Evolutionary conservation across 2,113 vertebrate genomes (phyloP).

Genomic region (Otis tarda): DNA sequence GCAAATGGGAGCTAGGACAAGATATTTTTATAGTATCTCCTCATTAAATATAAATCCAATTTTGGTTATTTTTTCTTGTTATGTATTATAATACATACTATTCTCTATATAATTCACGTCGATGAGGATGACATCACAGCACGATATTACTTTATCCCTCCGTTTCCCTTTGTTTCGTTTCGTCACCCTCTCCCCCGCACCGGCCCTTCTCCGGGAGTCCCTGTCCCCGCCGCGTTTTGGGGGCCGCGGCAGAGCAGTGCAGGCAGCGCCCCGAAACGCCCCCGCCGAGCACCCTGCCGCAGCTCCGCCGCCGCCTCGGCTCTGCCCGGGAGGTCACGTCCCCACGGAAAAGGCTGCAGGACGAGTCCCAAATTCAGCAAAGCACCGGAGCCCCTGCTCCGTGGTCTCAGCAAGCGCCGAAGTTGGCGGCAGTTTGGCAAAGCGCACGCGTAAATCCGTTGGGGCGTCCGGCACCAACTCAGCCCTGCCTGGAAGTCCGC

Average conservation of each 20-base stretch:
- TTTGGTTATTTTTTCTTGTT: slow-evolving; percentile 36
- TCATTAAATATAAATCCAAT: slow-evolving; percentile 73
- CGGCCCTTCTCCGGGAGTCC: background rate
- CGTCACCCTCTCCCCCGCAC: background rate
- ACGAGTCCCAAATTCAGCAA: background rate
- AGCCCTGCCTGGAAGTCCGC: background rate
- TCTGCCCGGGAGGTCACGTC: background rate
- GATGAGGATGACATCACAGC: slow-evolving; percentile 42
- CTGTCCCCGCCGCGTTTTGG: background rate
- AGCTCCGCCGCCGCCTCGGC: background rate
- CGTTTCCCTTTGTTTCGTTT: background rate
- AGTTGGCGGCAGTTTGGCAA: background rate
- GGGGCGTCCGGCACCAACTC: accelerated
- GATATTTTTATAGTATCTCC: slow-evolving; percentile 69
- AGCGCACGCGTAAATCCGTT: accelerated
- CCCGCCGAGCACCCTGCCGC: background rate
- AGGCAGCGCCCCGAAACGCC: accelerated
- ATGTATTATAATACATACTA: slow-evolving; percentile 57
- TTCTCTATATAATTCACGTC: slow-evolving; percentile 50
- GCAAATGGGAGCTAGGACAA: slow-evolving; percentile 49
- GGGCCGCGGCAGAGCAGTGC: too few species aligned
- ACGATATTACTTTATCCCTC: background rate
- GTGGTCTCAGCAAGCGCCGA: accelerated
- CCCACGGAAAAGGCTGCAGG: background rate
- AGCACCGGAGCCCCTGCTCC: background rate